These are phyloP conservation scores for Cheiracanthium punctorium DNA, from an alignment of 2,888 invertebrate species.

Conservation along the genomic window DNA sequence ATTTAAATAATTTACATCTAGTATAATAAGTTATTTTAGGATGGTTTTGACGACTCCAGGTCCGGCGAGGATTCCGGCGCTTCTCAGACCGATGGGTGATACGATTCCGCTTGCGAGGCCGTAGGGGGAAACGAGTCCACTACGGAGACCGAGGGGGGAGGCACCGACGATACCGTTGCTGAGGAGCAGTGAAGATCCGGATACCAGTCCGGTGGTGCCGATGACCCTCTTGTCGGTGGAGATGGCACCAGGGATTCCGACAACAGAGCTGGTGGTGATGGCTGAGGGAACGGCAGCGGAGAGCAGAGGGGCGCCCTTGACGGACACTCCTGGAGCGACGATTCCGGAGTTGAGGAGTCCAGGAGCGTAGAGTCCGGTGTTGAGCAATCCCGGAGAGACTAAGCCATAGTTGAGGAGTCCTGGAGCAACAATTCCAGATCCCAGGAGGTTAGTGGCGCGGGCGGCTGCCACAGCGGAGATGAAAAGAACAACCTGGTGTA, in stretches of 20 bases:
- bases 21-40: neutral
- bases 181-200: neutral
- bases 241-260: neutral
- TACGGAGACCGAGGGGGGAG: neutral
- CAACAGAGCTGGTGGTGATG: slow-evolving; percentile 23
- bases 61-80: slow-evolving; percentile 26
- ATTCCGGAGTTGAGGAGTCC: slow-evolving; percentile 14
- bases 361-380: neutral
- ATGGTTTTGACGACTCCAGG: slow-evolving; percentile 31
- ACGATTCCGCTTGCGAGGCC: slow-evolving; percentile 21
- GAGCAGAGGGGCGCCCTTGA: too few relatives aligned
- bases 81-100: slow-evolving; percentile 23
- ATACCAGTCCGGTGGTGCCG: neutral
- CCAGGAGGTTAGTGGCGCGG: neutral
- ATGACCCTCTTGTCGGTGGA: slow-evolving; percentile 29
- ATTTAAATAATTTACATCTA: too few relatives aligned
- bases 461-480: neutral
- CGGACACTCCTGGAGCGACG: neutral
- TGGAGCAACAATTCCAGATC: neutral
- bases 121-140: slow-evolving; percentile 29
- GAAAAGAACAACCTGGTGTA: neutral
- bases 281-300: neutral
- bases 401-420: neutral
- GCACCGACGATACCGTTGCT: slow-evolving; percentile 12
- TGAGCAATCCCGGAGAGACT: neutral